A percentile compares a stretch with the other conserved stretches of the same genome.
phyloP scores from a whole-genome alignment of 2,797 vertebrate genomes.

The Thamnophis elegans region DNA sequence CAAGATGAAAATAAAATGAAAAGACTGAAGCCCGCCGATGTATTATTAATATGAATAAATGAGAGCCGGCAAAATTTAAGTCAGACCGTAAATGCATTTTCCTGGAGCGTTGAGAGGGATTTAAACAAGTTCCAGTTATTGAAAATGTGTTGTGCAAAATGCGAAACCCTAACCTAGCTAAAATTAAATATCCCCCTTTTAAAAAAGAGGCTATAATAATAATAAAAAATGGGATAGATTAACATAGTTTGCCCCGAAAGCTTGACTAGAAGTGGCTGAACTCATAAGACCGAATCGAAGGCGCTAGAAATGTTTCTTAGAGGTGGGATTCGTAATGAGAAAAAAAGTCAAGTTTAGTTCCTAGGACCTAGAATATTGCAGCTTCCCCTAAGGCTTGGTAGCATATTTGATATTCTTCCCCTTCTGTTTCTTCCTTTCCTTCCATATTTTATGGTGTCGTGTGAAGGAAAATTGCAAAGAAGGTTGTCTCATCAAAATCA shows the following conservation, averaged over 20 bases:
- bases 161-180: neutral
- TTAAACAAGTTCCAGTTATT: slow-evolving; percentile 66
- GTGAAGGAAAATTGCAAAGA: neutral
- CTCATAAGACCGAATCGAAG: neutral
- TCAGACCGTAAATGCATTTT: slow-evolving; percentile 48
- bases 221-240: slow-evolving; percentile 39
- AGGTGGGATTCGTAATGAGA: neutral
- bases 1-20: slow-evolving; percentile 65
- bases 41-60: slow-evolving; percentile 71
- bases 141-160: slow-evolving; percentile 60
- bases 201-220: slow-evolving; percentile 49
- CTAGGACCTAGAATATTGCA: neutral
- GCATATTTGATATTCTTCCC: neutral
- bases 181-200: slow-evolving; percentile 61
- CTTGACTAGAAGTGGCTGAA: slow-evolving; percentile 4
- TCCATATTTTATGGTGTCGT: neutral
- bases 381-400: neutral
- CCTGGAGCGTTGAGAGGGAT: slow-evolving; percentile 54
- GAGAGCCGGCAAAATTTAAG: slow-evolving; percentile 55
- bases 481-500: neutral
- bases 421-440: neutral
- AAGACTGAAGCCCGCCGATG: slow-evolving; percentile 56
- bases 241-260: slow-evolving; percentile 27
- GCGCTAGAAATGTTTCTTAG: neutral
- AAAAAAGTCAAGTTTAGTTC: neutral